Evolutionary conservation across 2,888 invertebrate genomes (phyloP).

Genomic region (Hymenopus coronatus): DNA sequence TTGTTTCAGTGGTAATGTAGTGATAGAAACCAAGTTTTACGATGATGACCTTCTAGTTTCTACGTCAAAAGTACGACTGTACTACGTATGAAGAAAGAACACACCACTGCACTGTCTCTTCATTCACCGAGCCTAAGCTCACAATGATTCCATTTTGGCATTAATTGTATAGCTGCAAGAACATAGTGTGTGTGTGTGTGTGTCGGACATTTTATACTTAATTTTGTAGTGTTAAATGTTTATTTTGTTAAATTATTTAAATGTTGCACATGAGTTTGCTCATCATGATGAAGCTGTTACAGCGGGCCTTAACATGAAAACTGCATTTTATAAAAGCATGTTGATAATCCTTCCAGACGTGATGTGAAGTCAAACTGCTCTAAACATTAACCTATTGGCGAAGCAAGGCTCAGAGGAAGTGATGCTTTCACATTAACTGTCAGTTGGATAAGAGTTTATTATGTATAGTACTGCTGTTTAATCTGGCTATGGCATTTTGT

Average conservation of each 20-base stretch:
- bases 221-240: neutral
- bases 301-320: neutral
- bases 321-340: neutral
- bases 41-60: slow-evolving; percentile 93
- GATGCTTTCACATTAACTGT: too few relatives aligned
- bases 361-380: neutral
- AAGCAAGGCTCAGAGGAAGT: too few relatives aligned
- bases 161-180: neutral
- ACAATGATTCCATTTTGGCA: neutral
- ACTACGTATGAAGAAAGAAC: slow-evolving; percentile 71
- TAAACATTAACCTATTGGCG: too few relatives aligned
- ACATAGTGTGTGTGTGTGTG: neutral
- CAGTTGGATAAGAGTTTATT: too few relatives aligned
- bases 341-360: neutral
- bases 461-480: too few relatives aligned
- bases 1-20: slow-evolving; percentile 84
- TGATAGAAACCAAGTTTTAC: slow-evolving; percentile 95
- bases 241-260: neutral
- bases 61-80: slow-evolving; percentile 91
- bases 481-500: too few relatives aligned
- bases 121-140: neutral
- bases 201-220: neutral
- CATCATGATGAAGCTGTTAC: neutral
- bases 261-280: neutral
- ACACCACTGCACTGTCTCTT: neutral